Evolutionary conservation across 2,113 vertebrate genomes (phyloP), one percentile per base, ranked within the genome.

Genomic region (Campylorhamphus procurvoides): DNA sequence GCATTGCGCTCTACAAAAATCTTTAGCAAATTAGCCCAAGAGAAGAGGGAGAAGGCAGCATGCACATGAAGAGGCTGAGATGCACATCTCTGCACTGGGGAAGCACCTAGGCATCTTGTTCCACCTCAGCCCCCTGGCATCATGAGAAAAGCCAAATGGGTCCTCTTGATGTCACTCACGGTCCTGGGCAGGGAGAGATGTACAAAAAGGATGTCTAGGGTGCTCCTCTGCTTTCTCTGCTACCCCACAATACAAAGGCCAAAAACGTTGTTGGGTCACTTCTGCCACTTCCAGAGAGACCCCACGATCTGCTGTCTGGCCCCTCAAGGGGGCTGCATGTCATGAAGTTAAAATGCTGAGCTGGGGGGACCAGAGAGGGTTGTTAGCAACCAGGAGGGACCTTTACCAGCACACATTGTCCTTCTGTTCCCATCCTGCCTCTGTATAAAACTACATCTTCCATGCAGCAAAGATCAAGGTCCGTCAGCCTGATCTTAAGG

Each of bases 131-230:
- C 64, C 59, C 7, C 0, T 3, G 24, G 31, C 12, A 62, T 9
- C 56, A 15, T 4, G 27, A 50, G 55, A 55, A 91, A 93, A 81
- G 0, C 46, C 40, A 83, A 28, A 35, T 2, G 5, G 3, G 7
- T 53, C 12, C 6, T 62, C 40, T 9, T 3, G 0, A 6, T n/a
- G 40, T 23, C 44, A 69, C 0, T 0, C 42, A 24, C 4, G 10
- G 13, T 49, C n/a, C n/a, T n/a, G 35, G n/a, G 29, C 39, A 29
- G n/a, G 10, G 29, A 59, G 29, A 82, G 35, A 5, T 7, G 27
- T 14, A 55, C 35, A 46, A 19, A 29, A 52, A 5, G n/a, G 31
- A 19, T 7, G 6, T 37, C n/a, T 39, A 39, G 44, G 27, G 5
- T 84, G 4, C 14, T 76, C 3, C 27, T 89, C 13, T 10, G 4